phyloP scores from a whole-genome alignment of 2,113 vertebrate genomes.

The Reinhardtius hippoglossoides region DNA sequence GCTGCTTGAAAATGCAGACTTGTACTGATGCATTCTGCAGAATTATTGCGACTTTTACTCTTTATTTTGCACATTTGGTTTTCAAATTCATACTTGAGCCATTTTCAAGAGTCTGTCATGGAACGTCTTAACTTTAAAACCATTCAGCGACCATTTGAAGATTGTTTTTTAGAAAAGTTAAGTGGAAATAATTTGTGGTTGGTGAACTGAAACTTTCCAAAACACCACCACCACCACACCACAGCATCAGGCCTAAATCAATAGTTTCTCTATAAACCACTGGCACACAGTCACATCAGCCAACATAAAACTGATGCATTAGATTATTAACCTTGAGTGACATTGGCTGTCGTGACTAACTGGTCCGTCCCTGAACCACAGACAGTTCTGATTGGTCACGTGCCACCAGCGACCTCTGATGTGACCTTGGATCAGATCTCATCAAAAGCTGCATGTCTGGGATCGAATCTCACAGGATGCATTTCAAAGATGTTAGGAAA shows the following conservation, averaged over 20 bases:
- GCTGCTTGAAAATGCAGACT: not conserved
- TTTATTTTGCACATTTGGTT: not conserved
- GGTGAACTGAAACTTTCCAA: not conserved
- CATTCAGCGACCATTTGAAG: not conserved
- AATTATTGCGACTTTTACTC: not conserved
- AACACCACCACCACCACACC: not conserved
- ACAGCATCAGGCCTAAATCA: not conserved
- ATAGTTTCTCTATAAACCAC: not conserved
- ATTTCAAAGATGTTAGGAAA: too few species aligned
- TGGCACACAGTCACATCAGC: not conserved
- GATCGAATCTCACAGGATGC: too few species aligned
- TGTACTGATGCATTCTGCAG: not conserved
- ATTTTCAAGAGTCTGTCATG: not conserved
- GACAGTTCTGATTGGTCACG: not conserved
- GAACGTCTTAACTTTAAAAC: not conserved
- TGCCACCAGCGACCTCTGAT: not conserved
- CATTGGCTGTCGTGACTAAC: not conserved
- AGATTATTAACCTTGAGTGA: constrained; percentile 7
- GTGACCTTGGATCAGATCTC: not conserved
- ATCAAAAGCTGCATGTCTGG: too few species aligned
- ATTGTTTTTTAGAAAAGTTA: not conserved
- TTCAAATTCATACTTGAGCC: not conserved
- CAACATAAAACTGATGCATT: constrained; percentile 6
- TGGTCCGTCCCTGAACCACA: not conserved
- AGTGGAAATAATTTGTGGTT: not conserved